Evolutionary conservation across 2,797 vertebrate species (phyloP), one percentile per base, ranked within the genome.

Genomic region (Semotilus atromaculatus): DNA sequence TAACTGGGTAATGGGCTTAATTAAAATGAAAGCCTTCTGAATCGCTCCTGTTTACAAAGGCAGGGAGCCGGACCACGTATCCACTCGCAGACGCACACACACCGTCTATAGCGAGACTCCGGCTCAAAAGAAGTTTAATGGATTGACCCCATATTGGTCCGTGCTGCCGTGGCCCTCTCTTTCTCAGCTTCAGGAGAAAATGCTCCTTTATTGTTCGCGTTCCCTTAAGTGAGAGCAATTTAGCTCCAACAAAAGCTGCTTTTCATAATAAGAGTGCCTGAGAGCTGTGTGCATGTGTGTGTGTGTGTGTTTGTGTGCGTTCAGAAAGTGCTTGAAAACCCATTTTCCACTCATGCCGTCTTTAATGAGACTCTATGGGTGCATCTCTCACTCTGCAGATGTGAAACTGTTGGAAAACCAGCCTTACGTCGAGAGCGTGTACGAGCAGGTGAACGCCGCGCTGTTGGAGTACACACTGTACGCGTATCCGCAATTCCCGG

Each of bases 331-430:
- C 80, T 87, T 64, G 40, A 74, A 68, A 74, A 66, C 67, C 68
- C 76, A 83, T 85, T 82, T 83, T 87, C 75, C 64, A 76, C 82
- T 86, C 78, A 55, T 55, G 51, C 34, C 38, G 6, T 83, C 82
- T 84, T 64, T 81, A 82, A 66, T 29, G 45, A 75, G 55, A 62
- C 70, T 79, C 36, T 76, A 7, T 86, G 75, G n/a, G 19, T 74
- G 48, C 64, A 14, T 80, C 53, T 72, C 34, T 60, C 58, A 26
- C 70, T 18, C 19, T 79, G 21, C 94, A 99, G 98, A 97, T 0
- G 96, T 97, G 90, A 96, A 96, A 87, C 96, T 96, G 72, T 91
- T 99, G 90, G 97, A 98, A 86, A 97, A 97, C 88, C 96, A 94
- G 86, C 87, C 86, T 5, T 94, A 97, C 83, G 94, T 96, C 6